Evolutionary conservation across 2,113 vertebrate genomes (phyloP), one percentile per base, ranked within the genome.

Genomic region (Saguinus midas): DNA sequence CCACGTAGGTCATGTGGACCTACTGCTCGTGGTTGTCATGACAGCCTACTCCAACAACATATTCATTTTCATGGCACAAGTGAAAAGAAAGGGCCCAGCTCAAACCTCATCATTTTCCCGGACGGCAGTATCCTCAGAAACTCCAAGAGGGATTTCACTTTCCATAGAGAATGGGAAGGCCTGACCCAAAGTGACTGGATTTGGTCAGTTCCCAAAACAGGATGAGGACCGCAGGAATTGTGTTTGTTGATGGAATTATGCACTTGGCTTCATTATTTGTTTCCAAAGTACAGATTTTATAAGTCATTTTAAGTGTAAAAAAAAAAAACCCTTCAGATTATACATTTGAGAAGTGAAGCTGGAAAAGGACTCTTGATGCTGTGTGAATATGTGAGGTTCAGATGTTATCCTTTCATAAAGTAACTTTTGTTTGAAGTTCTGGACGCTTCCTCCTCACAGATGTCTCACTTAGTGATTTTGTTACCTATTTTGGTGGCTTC

Each of bases 221-320:
- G 52, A 66, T 18, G 13, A 40, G 32, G 70, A 8, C 32, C 23
- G 11, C 20, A 55, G 18, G 50, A 35, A 29, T 86, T 75, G 23
- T 52, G 43, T 82, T 13, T 37, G 57, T 70, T 92, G 57, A 89
- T 48, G 75, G 52, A 87, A 83, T 72, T 73, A 66, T 52, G 97
- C 87, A 66, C 40, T 88, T 61, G 52, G 68, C 68, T 91, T 96
- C 73, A 45, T 78, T 79, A 88, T 72, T 70, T 72, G 64, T 92
- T 96, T 90, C 55, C 85, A 89, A 94, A 57, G 35, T 88, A 40
- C 14, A 35, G 70, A 95, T 61, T 80, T 80, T 55, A 75, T 23
- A 13, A 72, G 48, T 58, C 40, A 76, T 85, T 93, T 89, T 55
- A 57, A 79, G n/a, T 52, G 29, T 52, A 11, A 11, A 78, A 70